These are phyloP conservation scores for Malurus melanocephalus DNA, from an alignment of 2,113 vertebrate genomes.

Conservation along the genomic window DNA sequence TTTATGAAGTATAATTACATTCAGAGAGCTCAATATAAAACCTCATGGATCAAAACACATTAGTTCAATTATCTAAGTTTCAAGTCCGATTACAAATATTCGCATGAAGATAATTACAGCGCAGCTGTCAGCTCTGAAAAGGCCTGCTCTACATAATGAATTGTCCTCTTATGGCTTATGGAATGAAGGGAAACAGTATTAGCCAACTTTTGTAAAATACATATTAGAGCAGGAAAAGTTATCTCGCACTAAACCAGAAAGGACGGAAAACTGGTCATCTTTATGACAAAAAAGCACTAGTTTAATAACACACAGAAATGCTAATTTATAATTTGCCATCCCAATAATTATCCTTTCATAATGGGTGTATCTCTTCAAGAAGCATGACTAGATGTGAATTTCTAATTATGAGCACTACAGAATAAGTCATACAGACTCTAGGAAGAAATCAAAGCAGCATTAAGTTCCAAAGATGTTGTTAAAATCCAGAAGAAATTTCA, in stretches of 20 bases:
- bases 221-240: constrained; percentile 42
- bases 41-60: constrained; percentile 55
- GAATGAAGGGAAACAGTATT: constrained; percentile 51
- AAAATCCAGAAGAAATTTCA: constrained; percentile 26
- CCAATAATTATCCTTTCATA: constrained; percentile 38
- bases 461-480: constrained; percentile 1
- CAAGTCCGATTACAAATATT: constrained; percentile 56
- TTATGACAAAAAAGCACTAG: constrained; percentile 43
- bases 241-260: constrained; percentile 54
- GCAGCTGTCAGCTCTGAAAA: constrained; percentile 49
- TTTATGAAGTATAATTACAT: constrained; percentile 47
- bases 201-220: constrained; percentile 41
- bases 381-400: constrained; percentile 30
- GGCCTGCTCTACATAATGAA: constrained; percentile 47
- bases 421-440: neutral
- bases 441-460: constrained; percentile 40
- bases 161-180: constrained; percentile 38
- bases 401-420: neutral
- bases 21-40: constrained; percentile 39
- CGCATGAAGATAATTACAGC: constrained; percentile 60
- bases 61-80: constrained; percentile 59
- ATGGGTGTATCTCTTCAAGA: constrained; percentile 3
- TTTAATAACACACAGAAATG: constrained; percentile 57
- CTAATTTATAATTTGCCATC: constrained; percentile 66
- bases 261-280: constrained; percentile 25